Percentiles rank a stretch among this genome's conserved stretches.
Conservation (phyloP, 2,888 invertebrate genomes). For the Imbricaverruca yamaguchii region DNA sequence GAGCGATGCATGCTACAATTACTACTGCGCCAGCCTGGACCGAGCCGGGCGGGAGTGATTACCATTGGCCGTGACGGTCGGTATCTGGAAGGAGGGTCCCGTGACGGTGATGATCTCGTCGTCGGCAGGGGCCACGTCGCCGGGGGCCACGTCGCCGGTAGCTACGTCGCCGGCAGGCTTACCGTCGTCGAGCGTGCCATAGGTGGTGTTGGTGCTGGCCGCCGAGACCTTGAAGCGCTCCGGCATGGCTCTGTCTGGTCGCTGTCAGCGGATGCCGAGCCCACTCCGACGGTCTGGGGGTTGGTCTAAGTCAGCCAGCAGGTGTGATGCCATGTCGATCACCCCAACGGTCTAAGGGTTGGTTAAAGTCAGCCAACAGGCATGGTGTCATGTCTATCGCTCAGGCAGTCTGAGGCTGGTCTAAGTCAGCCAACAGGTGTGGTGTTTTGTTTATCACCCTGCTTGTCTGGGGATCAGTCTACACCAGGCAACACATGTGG, state of each 20-base stretch:
- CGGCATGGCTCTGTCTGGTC: neutral
- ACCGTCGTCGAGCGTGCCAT: conserved; percentile 12
- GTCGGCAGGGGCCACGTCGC: neutral
- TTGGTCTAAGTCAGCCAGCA: too few relatives aligned
- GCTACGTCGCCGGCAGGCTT: neutral
- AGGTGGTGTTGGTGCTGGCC: neutral
- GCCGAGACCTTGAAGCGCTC: conserved; percentile 14
- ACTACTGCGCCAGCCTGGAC: neutral
- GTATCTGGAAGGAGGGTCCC: neutral
- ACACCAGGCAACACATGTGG: too few relatives aligned
- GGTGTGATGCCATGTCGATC: too few relatives aligned
- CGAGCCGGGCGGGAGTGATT: neutral
- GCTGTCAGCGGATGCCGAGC: neutral
- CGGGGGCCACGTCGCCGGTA: neutral
- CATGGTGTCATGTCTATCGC: too few relatives aligned
- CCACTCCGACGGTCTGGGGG: too few relatives aligned
- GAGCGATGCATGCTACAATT: too few relatives aligned
- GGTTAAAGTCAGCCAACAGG: too few relatives aligned
- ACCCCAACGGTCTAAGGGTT: too few relatives aligned
- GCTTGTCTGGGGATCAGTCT: too few relatives aligned
- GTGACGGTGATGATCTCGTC: neutral
- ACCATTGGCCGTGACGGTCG: neutral
- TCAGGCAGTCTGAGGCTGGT: too few relatives aligned
- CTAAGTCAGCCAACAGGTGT: too few relatives aligned
- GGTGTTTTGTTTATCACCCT: too few relatives aligned